Base-by-base conservation (phyloP, 2,888 invertebrate genomes). In the Phymatocera aterrima region DNA sequence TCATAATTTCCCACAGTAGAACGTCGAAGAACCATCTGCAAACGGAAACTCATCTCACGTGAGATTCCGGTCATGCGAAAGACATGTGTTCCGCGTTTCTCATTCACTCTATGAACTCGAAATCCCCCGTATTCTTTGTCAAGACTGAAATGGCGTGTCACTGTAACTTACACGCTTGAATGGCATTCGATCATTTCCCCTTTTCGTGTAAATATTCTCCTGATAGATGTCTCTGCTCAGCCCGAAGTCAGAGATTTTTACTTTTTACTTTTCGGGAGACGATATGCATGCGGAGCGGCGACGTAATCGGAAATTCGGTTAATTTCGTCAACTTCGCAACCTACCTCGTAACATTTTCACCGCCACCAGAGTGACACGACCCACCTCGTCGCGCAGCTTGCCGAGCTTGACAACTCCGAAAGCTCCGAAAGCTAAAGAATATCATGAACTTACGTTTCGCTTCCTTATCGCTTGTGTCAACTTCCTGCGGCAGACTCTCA, bases 241-340 rank as follows among this genome's bases (percentile, higher is more conserved):
- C 0, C 97, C 97, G 87, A 97, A 97, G 91, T 97, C 97, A 0
- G 97, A 96, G 82, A 97, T 96, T 91, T 97, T 97, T 4, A 97
- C 92, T n/a, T n/a, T n/a, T n/a, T n/a, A n/a, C n/a, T n/a, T n/a
- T n/a, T n/a, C n/a, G n/a, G n/a, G n/a, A n/a, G n/a, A n/a, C n/a
- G n/a, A n/a, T n/a, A n/a, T n/a, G n/a, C n/a, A n/a, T n/a, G n/a
- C n/a, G n/a, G n/a, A n/a, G n/a, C n/a, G n/a, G n/a, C 10, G 15
- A 24, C 57, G 15, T 2, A 12, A 8, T 57, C 12, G 10, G 12
- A 12, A 10, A 28, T 3, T 4, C 15, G 57, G 18, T 21, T 10
- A 21, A 1, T 10, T 10, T 12, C 15, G 15, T 12, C 60, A 12
- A 60, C 5, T 31, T 60, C 15, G 12, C 12, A 24, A 60, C 60